Conservation (phyloP, 1,140 invertebrate genomes). For the Ylistrum balloti region DNA sequence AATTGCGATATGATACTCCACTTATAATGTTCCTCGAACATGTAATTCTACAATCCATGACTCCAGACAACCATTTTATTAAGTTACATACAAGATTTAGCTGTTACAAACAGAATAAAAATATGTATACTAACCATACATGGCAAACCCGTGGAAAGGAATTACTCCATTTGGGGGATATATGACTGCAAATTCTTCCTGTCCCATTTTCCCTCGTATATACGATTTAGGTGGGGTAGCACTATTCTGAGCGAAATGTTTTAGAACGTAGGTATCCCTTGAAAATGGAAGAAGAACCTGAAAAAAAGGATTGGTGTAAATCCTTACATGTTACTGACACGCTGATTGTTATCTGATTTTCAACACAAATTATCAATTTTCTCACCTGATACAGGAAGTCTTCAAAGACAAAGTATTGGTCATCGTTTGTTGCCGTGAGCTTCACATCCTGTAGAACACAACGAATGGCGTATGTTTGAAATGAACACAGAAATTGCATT, state of each 20-base stretch:
- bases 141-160: conserved; percentile 98
- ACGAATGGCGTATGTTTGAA: too few relatives aligned
- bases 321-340: neutral
- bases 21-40: too few relatives aligned
- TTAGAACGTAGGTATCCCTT: conserved; percentile 91
- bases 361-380: neutral
- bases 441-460: conserved; percentile 90
- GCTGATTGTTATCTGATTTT: neutral
- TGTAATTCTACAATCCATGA: too few relatives aligned
- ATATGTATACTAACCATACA: conserved; percentile 95
- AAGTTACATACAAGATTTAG: too few relatives aligned
- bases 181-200: conserved; percentile 84
- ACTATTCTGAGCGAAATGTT: conserved; percentile 81
- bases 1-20: too few relatives aligned
- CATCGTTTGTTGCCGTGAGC: conserved; percentile 97
- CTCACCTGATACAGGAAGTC: conserved; percentile 95
- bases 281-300: conserved; percentile 96
- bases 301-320: neutral
- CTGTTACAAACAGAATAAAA: too few relatives aligned
- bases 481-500: too few relatives aligned
- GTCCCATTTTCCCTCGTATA: conserved; percentile 80
- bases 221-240: conserved; percentile 81
- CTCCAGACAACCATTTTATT: too few relatives aligned
- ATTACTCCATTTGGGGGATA: conserved; percentile 97
- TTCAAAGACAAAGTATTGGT: conserved; percentile 99